Conservation (phyloP, 2,888 invertebrate species). For the Pyrocoelia pectoralis region DNA sequence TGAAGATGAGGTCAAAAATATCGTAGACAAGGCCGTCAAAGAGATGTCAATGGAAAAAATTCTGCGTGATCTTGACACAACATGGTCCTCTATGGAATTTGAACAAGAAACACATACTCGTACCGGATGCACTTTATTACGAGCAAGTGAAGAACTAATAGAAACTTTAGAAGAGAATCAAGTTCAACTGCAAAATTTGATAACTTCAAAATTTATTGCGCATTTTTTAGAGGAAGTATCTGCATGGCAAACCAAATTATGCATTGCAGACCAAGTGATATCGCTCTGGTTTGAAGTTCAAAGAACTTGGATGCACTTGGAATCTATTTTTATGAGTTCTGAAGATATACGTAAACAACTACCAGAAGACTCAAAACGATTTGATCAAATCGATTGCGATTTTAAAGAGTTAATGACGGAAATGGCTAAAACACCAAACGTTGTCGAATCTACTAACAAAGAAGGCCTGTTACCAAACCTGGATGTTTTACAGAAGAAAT, state of each 20-base stretch:
- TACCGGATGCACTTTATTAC: slow-evolving; percentile 85
- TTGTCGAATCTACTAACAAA: slow-evolving; percentile 89
- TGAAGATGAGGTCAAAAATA: slow-evolving; percentile 96
- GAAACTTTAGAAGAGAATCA: slow-evolving; percentile 98
- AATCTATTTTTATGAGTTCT: slow-evolving; percentile 97
- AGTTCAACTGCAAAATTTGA: slow-evolving; percentile 94
- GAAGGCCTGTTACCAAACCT: slow-evolving; percentile 80
- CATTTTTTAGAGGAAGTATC: slow-evolving; percentile 96
- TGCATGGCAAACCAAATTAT: slow-evolving; percentile 90
- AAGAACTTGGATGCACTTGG: slow-evolving; percentile 95
- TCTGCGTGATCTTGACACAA: slow-evolving; percentile 86
- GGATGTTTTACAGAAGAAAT: slow-evolving; percentile 83
- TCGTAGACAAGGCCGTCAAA: slow-evolving; percentile 97
- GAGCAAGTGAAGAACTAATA: slow-evolving; percentile 94
- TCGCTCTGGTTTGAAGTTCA: slow-evolving; percentile 96
- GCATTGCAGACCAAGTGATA: slow-evolving; percentile 93
- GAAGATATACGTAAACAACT: slow-evolving; percentile 95
- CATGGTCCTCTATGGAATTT: slow-evolving; percentile 94
- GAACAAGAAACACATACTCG: slow-evolving; percentile 88
- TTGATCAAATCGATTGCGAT: slow-evolving; percentile 88
- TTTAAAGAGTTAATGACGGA: slow-evolving; percentile 85
- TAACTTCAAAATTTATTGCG: slow-evolving; percentile 96
- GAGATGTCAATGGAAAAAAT: slow-evolving; percentile 99
- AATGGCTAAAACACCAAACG: slow-evolving; percentile 85
- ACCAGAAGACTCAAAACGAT: slow-evolving; percentile 91